Conservation (phyloP, 1,140 invertebrate species). For the Drosophila lowei region DNA sequence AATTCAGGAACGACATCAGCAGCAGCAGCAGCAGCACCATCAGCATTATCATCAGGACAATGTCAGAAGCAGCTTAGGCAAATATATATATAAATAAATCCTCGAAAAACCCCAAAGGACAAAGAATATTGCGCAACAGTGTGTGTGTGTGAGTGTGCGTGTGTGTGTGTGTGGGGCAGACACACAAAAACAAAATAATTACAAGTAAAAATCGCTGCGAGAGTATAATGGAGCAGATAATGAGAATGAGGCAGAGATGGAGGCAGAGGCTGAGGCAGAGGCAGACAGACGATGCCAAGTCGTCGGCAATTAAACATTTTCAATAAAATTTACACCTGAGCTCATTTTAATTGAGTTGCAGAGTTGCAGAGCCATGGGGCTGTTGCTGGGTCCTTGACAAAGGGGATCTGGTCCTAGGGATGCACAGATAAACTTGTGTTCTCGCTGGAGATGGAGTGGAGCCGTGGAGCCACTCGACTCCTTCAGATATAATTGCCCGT, state of each 20-base stretch:
- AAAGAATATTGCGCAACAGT: slow-evolving; percentile 67
- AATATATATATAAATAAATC: slow-evolving; percentile 60
- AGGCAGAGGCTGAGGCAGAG: slow-evolving; percentile 43
- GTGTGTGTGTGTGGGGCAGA: slow-evolving; percentile 54
- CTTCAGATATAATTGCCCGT: slow-evolving; percentile 74
- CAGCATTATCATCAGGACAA: slow-evolving; percentile 54
- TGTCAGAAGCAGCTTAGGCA: slow-evolving; percentile 76
- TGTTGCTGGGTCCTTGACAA: slow-evolving; percentile 53
- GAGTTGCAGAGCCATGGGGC: slow-evolving; percentile 7
- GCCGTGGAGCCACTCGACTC: slow-evolving; percentile 39
- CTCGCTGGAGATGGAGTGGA: slow-evolving; percentile 8
- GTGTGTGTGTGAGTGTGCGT: slow-evolving; percentile 49
- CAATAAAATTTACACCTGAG: slow-evolving; percentile 82
- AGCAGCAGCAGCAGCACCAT: slow-evolving; percentile 17
- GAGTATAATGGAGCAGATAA: slow-evolving; percentile 70
- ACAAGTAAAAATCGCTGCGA: slow-evolving; percentile 77
- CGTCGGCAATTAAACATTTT: slow-evolving; percentile 77
- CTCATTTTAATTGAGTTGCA: slow-evolving; percentile 82
- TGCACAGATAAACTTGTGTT: slow-evolving; percentile 69
- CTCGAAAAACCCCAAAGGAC: slow-evolving; percentile 37
- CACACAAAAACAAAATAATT: slow-evolving; percentile 78
- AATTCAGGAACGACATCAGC: slow-evolving; percentile 29
- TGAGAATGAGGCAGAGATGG: slow-evolving; percentile 52
- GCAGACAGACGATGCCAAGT: slow-evolving; percentile 55
- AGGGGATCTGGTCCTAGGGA: neutral